Evolutionary conservation across 1,140 invertebrate genomes (phyloP).

Genomic region (Cepaea nemoralis): DNA sequence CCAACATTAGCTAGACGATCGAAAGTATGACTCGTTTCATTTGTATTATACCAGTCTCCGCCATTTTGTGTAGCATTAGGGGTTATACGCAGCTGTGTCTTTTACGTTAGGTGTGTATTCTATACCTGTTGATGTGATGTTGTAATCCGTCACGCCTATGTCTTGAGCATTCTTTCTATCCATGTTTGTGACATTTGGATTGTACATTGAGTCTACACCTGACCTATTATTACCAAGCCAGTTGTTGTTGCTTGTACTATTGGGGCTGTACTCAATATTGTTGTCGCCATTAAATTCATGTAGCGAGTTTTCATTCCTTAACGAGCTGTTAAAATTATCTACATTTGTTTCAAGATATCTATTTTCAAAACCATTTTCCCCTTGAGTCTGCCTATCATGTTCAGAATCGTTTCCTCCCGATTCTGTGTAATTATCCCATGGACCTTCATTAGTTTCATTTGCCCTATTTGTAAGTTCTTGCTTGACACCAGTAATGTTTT

Average conservation of each 20-base stretch:
- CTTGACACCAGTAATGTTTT: no score
- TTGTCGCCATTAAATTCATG: background rate
- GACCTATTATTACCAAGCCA: background rate
- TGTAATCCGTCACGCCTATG: no score
- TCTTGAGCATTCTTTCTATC: background rate
- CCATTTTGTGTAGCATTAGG: background rate
- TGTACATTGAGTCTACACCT: background rate
- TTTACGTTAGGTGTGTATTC: background rate
- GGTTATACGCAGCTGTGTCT: background rate
- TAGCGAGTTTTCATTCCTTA: background rate
- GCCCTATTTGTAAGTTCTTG: no score
- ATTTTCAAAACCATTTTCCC: background rate
- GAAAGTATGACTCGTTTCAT: no score
- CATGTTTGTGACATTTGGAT: background rate
- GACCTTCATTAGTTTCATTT: no score
- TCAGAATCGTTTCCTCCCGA: no score
- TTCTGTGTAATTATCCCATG: no score
- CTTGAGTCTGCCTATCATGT: no score
- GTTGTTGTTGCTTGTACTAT: background rate
- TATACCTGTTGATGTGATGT: background rate
- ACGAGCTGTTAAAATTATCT: background rate
- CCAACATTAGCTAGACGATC: no score
- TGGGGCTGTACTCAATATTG: background rate
- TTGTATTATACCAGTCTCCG: no score
- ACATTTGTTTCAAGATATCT: background rate